Evolutionary conservation across 1,140 invertebrate genomes (phyloP).

Genomic region (Hermetia illucens): DNA sequence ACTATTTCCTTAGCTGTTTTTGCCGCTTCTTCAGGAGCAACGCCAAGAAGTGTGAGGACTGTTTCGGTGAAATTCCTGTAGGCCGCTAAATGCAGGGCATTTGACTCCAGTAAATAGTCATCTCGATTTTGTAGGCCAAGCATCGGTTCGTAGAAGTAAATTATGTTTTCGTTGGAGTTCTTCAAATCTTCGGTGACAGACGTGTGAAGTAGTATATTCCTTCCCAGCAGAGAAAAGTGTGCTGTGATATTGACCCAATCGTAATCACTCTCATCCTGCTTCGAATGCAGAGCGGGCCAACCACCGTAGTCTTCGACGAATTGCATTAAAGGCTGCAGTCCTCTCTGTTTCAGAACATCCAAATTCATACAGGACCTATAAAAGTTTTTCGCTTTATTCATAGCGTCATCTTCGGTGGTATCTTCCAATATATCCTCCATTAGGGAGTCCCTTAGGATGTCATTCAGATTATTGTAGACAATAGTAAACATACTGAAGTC

Average conservation of each 20-base stretch:
- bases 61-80: neutral
- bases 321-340: neutral
- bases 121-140: neutral
- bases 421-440: too few species aligned
- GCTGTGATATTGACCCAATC: neutral
- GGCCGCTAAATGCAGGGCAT: neutral
- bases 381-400: neutral
- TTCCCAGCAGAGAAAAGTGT: neutral
- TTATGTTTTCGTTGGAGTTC: neutral
- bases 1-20: neutral
- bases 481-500: conserved; percentile 65
- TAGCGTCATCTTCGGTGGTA: too few species aligned
- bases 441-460: too few species aligned
- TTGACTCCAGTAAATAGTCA: too few species aligned
- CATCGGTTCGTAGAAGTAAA: neutral
- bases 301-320: neutral
- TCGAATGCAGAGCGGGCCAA: neutral
- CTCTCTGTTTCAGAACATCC: neutral
- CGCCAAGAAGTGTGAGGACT: neutral
- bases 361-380: neutral
- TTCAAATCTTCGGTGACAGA: neutral
- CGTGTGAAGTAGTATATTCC: neutral
- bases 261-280: neutral
- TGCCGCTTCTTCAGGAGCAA: neutral
- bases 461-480: too few species aligned